phyloP scores from a whole-genome alignment of 2,888 invertebrate species.

The Hypolimnas misippus region DNA sequence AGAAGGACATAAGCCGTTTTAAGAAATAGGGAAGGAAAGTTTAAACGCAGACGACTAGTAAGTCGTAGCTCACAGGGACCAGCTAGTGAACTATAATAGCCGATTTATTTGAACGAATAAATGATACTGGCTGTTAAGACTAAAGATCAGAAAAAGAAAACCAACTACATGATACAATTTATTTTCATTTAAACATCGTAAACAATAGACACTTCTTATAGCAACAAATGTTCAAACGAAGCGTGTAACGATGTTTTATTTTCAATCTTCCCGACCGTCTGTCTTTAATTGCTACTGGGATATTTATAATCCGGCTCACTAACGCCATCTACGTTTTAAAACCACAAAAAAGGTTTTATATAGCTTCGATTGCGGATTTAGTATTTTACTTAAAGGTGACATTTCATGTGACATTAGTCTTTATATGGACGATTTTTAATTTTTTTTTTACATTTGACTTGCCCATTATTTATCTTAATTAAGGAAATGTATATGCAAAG shows the following conservation, averaged over 20 bases:
- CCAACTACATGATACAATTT: background rate
- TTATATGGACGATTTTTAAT: too few species aligned
- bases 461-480: too few species aligned
- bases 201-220: constrained; percentile 12
- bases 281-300: constrained; percentile 35
- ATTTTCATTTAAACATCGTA: constrained; percentile 20
- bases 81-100: too few species aligned
- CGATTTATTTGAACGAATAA: too few species aligned
- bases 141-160: constrained; percentile 5
- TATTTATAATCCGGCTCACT: constrained; percentile 30
- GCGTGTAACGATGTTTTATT: constrained; percentile 31
- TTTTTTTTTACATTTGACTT: too few species aligned
- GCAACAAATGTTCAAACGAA: constrained; percentile 19
- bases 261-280: constrained; percentile 30
- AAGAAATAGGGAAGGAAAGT: too few species aligned
- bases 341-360: background rate
- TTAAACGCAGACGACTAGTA: too few species aligned
- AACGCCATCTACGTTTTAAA: constrained; percentile 31
- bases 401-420: too few species aligned
- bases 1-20: too few species aligned
- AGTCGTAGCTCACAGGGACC: too few species aligned
- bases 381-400: too few species aligned
- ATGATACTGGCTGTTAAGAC: background rate
- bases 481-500: too few species aligned
- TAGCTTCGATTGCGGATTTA: background rate